These are phyloP conservation scores for Elymnias hypermnestra DNA, from an alignment of 1,140 invertebrate genomes.

Conservation along the genomic window DNA sequence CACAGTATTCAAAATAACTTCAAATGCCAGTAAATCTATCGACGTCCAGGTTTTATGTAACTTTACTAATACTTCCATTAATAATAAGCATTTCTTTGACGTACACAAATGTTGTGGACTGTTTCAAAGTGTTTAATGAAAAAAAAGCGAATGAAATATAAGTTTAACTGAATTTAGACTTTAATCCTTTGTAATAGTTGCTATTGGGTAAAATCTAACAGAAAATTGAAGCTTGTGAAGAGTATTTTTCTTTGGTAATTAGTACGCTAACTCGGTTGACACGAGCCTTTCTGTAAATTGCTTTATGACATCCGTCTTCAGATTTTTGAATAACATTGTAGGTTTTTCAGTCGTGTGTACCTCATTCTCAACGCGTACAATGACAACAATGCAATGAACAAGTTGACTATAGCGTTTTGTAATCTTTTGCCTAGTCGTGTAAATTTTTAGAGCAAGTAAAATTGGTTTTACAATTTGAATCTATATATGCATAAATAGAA, in stretches of 20 bases:
- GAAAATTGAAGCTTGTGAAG: slow-evolving; percentile 32
- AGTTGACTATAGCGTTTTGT: slow-evolving; percentile 29
- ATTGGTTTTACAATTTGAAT: too few relatives aligned
- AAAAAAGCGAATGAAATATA: too few relatives aligned
- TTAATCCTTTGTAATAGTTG: slow-evolving; percentile 20
- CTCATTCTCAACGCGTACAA: slow-evolving; percentile 35
- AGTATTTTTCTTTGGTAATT: slow-evolving; percentile 39
- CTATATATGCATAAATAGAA: too few relatives aligned
- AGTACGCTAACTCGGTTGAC: slow-evolving; percentile 43
- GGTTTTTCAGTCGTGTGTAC: slow-evolving; percentile 45
- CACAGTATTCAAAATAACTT: slow-evolving; percentile 31
- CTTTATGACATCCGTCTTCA: slow-evolving; percentile 37
- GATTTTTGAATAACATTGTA: slow-evolving; percentile 39
- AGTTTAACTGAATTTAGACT: slow-evolving; percentile 16
- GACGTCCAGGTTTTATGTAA: slow-evolving; percentile 35
- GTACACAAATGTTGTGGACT: slow-evolving; percentile 22
- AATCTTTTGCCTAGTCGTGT: slow-evolving; percentile 21
- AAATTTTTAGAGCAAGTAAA: slow-evolving; percentile 17
- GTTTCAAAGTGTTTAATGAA: slow-evolving; percentile 8
- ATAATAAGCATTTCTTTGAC: slow-evolving; percentile 42
- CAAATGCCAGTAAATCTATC: slow-evolving; percentile 30
- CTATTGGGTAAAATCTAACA: slow-evolving; percentile 7
- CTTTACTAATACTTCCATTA: slow-evolving; percentile 40
- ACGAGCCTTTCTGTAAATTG: slow-evolving; percentile 37
- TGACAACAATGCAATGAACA: slow-evolving; percentile 36